These are phyloP conservation scores for Orgyia antiqua DNA, from an alignment of 2,888 invertebrate genomes.

Conservation along the genomic window DNA sequence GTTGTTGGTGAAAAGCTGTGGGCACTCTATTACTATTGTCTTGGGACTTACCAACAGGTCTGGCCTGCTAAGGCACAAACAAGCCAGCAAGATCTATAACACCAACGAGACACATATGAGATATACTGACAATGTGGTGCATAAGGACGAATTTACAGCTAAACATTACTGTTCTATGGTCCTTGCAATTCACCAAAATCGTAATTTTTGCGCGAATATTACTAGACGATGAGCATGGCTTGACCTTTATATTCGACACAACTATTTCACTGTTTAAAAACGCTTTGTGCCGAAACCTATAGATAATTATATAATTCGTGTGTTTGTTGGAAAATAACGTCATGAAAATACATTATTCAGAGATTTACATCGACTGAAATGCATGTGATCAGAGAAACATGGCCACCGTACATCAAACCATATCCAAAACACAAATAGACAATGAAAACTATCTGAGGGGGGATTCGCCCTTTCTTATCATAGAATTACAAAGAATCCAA, in stretches of 20 bases:
- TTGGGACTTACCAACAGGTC: slow-evolving; percentile 84
- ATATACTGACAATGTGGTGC: slow-evolving; percentile 67
- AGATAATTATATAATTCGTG: slow-evolving; percentile 66
- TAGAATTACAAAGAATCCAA: slow-evolving; percentile 61
- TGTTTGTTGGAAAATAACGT: slow-evolving; percentile 50
- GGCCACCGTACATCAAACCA: slow-evolving; percentile 65
- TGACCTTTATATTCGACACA: slow-evolving; percentile 41
- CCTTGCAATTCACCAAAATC: slow-evolving; percentile 72
- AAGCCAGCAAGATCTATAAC: slow-evolving; percentile 86
- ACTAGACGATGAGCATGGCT: slow-evolving; percentile 43
- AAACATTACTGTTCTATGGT: slow-evolving; percentile 65
- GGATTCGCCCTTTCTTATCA: slow-evolving; percentile 41
- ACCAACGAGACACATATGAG: slow-evolving; percentile 75
- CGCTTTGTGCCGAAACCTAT: slow-evolving; percentile 39
- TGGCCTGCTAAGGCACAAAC: slow-evolving; percentile 86
- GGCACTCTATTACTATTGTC: slow-evolving; percentile 58
- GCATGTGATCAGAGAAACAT: slow-evolving; percentile 75
- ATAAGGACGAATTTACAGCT: slow-evolving; percentile 59
- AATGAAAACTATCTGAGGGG: slow-evolving; percentile 56
- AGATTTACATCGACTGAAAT: slow-evolving; percentile 55
- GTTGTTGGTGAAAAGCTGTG: slow-evolving; percentile 60
- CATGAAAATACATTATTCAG: slow-evolving; percentile 50
- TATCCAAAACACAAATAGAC: slow-evolving; percentile 68
- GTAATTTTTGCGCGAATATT: slow-evolving; percentile 72
- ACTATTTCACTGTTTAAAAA: slow-evolving; percentile 45